These are phyloP conservation scores for Adineta ricciae DNA, from an alignment of 2,888 invertebrate genomes.

Conservation along the genomic window DNA sequence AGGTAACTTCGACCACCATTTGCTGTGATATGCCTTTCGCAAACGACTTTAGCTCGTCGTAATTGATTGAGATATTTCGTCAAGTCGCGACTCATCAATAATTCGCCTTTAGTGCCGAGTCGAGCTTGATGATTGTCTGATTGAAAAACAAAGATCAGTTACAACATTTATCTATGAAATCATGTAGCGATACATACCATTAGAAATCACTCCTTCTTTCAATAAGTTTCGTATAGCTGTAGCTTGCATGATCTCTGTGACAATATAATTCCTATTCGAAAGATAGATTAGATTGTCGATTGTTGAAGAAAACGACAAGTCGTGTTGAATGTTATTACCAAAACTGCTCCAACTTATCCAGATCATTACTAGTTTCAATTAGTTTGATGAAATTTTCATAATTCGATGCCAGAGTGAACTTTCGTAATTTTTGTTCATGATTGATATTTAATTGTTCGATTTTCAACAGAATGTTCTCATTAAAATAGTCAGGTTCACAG, in stretches of 20 bases:
- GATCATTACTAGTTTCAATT: constrained; percentile 68
- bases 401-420: constrained; percentile 75
- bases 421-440: constrained; percentile 61
- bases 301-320: too few relatives aligned
- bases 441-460: constrained; percentile 68
- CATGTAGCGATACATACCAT: constrained; percentile 36
- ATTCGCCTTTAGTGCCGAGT: constrained; percentile 7
- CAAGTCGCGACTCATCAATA: constrained; percentile 6
- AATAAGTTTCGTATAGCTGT: constrained; percentile 79
- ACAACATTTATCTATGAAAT: neutral
- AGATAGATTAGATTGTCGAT: neutral
- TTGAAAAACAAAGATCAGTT: neutral
- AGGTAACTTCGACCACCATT: constrained; percentile 17
- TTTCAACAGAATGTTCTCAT: constrained; percentile 71
- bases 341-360: constrained; percentile 62
- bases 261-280: constrained; percentile 64
- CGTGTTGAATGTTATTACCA: too few relatives aligned
- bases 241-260: constrained; percentile 84
- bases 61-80: constrained; percentile 18
- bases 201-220: constrained; percentile 62
- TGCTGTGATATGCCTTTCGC: neutral
- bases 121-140: neutral
- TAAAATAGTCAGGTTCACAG: constrained; percentile 80
- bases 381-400: constrained; percentile 78
- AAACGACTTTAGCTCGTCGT: neutral